A percentile compares a stretch with the other conserved stretches of the same genome.
phyloP scores from a whole-genome alignment of 2,113 vertebrate genomes.

The Protobothrops mucrosquamatus region DNA sequence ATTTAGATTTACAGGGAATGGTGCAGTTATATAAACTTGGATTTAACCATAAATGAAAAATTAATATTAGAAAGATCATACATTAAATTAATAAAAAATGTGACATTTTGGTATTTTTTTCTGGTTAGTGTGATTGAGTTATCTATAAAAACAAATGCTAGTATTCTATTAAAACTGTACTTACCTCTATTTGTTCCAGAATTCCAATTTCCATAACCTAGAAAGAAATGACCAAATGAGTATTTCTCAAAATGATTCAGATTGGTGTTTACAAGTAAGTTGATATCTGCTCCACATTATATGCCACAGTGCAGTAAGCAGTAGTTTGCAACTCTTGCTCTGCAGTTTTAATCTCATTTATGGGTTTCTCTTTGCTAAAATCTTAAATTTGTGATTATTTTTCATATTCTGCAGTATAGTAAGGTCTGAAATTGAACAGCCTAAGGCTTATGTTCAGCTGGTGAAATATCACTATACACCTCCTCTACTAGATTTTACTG shows the following conservation, averaged over 20 bases:
- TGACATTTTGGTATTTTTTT: neutral
- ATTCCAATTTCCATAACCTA: constrained; percentile 76
- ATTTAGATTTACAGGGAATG: rapidly evolving
- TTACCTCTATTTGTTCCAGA: constrained; percentile 72
- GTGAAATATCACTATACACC: neutral
- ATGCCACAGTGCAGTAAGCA: neutral
- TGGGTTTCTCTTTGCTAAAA: neutral
- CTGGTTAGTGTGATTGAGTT: neutral
- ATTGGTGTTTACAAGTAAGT: neutral
- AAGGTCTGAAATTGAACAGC: neutral
- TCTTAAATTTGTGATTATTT: neutral
- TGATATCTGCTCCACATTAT: neutral
- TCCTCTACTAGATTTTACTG: neutral
- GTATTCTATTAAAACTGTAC: constrained; percentile 29
- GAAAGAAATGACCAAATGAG: constrained; percentile 30
- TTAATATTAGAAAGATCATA: rapidly evolving
- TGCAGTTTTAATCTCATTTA: neutral
- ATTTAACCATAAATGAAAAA: rapidly evolving
- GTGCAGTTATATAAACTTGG: rapidly evolving
- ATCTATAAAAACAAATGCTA: neutral
- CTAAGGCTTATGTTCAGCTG: neutral
- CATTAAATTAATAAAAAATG: neutral
- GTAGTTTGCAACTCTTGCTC: neutral
- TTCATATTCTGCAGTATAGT: neutral
- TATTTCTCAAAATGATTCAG: neutral